These are phyloP conservation scores for Oligia strigilis DNA, from an alignment of 2,888 invertebrate species.

Conservation along the genomic window DNA sequence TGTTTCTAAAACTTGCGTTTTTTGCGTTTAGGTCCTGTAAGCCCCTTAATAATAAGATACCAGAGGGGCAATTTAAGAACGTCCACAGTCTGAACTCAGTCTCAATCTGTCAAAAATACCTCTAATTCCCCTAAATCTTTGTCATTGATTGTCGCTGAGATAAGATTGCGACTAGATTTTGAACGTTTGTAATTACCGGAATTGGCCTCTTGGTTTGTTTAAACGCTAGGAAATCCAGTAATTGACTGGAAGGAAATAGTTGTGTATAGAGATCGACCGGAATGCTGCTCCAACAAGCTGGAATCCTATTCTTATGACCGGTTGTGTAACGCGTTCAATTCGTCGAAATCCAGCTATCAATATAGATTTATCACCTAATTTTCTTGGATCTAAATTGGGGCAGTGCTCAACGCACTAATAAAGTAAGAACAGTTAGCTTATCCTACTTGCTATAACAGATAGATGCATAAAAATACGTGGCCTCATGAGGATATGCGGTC, in stretches of 20 bases:
- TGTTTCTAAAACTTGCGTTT: too few relatives aligned
- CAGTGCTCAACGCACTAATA: conserved; percentile 6
- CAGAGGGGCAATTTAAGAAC: too few relatives aligned
- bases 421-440: not conserved
- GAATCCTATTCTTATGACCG: conserved; percentile 19
- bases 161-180: too few relatives aligned
- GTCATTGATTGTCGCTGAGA: too few relatives aligned
- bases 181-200: not conserved
- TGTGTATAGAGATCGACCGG: not conserved
- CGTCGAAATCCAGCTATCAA: conserved; percentile 29
- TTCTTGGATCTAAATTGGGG: conserved; percentile 26
- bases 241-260: not conserved
- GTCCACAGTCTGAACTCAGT: too few relatives aligned
- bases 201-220: not conserved
- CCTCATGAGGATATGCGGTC: too few relatives aligned
- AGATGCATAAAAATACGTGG: too few relatives aligned
- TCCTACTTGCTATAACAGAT: too few relatives aligned
- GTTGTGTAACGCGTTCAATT: conserved; percentile 37
- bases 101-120: not conserved
- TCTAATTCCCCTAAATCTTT: too few relatives aligned
- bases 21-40: too few relatives aligned
- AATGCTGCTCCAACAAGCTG: not conserved
- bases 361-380: conserved; percentile 45
- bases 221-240: not conserved
- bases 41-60: too few relatives aligned